Base-by-base conservation (phyloP, 2,888 invertebrate genomes). In the Hoplodrina ambigua region DNA sequence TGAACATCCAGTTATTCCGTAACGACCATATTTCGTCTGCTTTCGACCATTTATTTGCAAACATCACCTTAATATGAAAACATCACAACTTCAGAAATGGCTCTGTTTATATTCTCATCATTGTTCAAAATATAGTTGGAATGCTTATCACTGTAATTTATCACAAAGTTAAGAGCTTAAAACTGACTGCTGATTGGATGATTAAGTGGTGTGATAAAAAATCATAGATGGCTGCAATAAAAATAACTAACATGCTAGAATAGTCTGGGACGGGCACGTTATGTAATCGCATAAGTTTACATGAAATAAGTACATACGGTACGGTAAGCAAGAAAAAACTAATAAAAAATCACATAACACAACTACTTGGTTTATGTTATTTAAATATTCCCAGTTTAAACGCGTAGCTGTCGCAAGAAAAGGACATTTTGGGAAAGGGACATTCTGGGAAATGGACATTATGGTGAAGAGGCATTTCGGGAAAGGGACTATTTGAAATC, bases 41-140 rank as follows among this genome's bases (percentile, higher is more conserved):
- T 76, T 79, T 74, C 80, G 25, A 46, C 68, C 56, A 63, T 67
- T 73, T 63, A 73, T 63, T 67, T 63, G 56, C 63, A 74, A 74
- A 73, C 66, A 58, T 41, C 52, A 41, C 20, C 49, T 57, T 53
- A 60, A 61, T 52, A 72, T 65, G 62, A 61, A 41, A 46, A 46
- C 54, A 74, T 63, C 11, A 63, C 59, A 44, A 46, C 8, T 60
- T 25, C 19, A 49, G 11, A 30, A 60, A 64, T 61, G 13, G 60
- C 50, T 56, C 13, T 64, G 57, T 69, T 69, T 58, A 67, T 61
- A 20, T 69, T 77, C 80, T 25, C 77, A 80, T 46, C 61, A 80
- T 77, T 80, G 75, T 77, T 61, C 53, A 52, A 41, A 55, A 6
- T 44, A 57, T 50, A 25, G 37, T 66, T 56, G 30, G 11, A 44